phyloP scores from a whole-genome alignment of 1,140 invertebrate species.

The Nilaparvata lugens region DNA sequence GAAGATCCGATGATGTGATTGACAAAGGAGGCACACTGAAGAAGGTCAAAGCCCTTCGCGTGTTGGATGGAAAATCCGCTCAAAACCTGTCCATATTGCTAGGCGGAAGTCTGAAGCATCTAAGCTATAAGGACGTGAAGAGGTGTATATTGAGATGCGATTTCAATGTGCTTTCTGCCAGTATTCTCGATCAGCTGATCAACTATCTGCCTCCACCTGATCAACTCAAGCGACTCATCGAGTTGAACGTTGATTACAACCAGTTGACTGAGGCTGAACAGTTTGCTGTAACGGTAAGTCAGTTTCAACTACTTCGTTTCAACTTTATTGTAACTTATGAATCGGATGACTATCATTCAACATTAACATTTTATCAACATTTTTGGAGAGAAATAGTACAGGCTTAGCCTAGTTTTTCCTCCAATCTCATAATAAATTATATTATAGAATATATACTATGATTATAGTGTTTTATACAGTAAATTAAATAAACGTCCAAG shows the following conservation, averaged over 20 bases:
- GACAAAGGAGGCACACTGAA: conserved; percentile 62
- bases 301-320: too few relatives aligned
- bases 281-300: conserved; percentile 83
- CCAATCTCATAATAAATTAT: too few relatives aligned
- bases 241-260: conserved; percentile 62
- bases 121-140: conserved; percentile 76
- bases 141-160: conserved; percentile 77
- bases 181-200: conserved; percentile 73
- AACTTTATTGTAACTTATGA: too few relatives aligned
- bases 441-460: too few relatives aligned
- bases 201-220: conserved; percentile 85
- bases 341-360: too few relatives aligned
- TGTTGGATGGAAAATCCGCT: conserved; percentile 84
- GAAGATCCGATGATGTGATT: conserved; percentile 61
- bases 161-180: conserved; percentile 68
- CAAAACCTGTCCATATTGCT: conserved; percentile 93
- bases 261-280: conserved; percentile 89
- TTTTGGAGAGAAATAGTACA: too few relatives aligned
- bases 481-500: too few relatives aligned
- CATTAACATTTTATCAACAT: too few relatives aligned
- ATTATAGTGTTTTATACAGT: too few relatives aligned
- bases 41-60: conserved; percentile 84
- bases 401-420: too few relatives aligned
- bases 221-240: conserved; percentile 72
- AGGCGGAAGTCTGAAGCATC: conserved; percentile 80